Conservation (phyloP, 2,797 vertebrate genomes). For the Salmo trutta region DNA sequence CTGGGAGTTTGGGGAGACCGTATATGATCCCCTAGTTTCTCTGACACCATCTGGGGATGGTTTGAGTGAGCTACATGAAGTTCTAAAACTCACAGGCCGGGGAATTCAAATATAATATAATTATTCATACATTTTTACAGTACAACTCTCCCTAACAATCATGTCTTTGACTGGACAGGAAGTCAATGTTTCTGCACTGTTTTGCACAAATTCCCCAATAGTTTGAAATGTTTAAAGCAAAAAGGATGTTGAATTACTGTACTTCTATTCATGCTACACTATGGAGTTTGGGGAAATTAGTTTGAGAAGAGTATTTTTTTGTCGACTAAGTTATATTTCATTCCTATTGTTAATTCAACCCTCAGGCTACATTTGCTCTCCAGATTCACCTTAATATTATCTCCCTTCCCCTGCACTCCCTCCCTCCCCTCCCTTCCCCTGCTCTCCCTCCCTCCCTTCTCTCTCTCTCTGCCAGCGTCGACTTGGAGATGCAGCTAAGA, state of each 20-base stretch:
- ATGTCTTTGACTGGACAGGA: background rate
- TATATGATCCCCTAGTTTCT: too few relatives aligned
- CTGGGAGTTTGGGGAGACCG: too few relatives aligned
- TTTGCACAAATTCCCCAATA: background rate
- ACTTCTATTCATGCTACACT: background rate
- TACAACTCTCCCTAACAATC: background rate
- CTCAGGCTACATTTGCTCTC: constrained; percentile 3
- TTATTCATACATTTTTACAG: background rate
- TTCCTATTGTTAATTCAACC: constrained; percentile 1
- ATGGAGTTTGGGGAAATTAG: background rate
- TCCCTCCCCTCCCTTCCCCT: background rate
- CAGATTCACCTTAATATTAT: constrained; percentile 4
- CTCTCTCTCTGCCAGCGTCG: constrained; percentile 82
- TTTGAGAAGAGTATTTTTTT: background rate
- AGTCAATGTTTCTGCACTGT: background rate
- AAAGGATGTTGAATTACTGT: background rate
- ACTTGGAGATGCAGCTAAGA: constrained; percentile 95
- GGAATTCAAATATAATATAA: background rate
- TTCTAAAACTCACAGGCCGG: too few relatives aligned
- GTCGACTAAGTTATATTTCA: background rate
- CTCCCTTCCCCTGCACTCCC: background rate
- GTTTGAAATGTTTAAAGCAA: background rate
- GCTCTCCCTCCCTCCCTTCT: constrained; percentile 33
- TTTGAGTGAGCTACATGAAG: too few relatives aligned
- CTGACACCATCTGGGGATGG: too few relatives aligned